phyloP scores from a whole-genome alignment of 2,113 vertebrate species.

The Zeus faber region DNA sequence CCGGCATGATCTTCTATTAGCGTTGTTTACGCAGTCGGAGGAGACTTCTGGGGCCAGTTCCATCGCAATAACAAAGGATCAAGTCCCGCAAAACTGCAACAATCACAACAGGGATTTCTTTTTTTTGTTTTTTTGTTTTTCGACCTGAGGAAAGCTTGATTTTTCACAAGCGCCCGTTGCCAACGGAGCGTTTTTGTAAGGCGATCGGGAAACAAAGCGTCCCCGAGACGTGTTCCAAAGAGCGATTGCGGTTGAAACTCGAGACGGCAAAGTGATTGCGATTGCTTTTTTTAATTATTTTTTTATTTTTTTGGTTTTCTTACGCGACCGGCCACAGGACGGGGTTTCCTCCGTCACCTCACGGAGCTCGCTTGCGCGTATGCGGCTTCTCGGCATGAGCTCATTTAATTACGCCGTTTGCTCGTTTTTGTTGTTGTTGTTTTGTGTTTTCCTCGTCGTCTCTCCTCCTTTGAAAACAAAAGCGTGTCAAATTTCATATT shows the following conservation, averaged over 20 bases:
- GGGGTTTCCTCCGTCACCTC: conserved; percentile 22
- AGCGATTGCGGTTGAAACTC: conserved; percentile 24
- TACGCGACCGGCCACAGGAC: conserved; percentile 26
- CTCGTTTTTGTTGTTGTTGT: conserved; percentile 16
- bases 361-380: conserved; percentile 8
- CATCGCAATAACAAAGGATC: conserved; percentile 63
- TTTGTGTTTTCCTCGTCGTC: conserved; percentile 8
- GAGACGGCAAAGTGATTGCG: conserved; percentile 26
- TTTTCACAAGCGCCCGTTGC: conserved; percentile 17
- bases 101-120: conserved; percentile 19
- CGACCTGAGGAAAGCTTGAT: conserved; percentile 15
- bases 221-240: conserved; percentile 4
- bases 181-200: conserved; percentile 31
- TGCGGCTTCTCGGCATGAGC: conserved; percentile 30
- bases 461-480: no score
- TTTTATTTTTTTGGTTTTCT: no score
- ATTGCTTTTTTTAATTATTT: no score
- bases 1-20: conserved; percentile 55
- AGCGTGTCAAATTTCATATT: conserved; percentile 23
- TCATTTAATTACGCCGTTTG: conserved; percentile 26
- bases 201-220: conserved; percentile 12
- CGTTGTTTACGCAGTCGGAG: conserved; percentile 59
- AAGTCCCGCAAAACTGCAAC: conserved; percentile 30
- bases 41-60: conserved; percentile 55
- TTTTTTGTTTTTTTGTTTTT: not conserved